A percentile compares a stretch with the other conserved stretches of the same genome.
Evolutionary conservation across 2,888 invertebrate genomes (phyloP).

Genomic region (Tridacna crocea): DNA sequence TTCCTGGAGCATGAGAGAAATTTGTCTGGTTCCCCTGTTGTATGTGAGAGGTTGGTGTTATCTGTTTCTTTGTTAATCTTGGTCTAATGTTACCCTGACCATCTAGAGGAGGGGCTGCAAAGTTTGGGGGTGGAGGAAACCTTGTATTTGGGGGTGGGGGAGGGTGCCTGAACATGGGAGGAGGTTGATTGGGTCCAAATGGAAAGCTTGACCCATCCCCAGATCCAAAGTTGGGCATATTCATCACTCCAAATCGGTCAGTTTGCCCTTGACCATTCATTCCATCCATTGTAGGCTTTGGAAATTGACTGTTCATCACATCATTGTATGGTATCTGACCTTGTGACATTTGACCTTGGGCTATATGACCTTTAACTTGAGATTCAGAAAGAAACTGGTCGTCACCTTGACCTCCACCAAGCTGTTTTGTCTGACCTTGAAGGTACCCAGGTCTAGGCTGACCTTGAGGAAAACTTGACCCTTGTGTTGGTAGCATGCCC

Average conservation of each 20-base stretch:
- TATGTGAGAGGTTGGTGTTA: background rate
- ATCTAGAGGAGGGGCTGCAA: slow-evolving; percentile 43
- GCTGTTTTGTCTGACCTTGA: slow-evolving; percentile 32
- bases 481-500: slow-evolving; percentile 37
- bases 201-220: slow-evolving; percentile 37
- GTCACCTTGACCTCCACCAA: slow-evolving; percentile 25
- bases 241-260: slow-evolving; percentile 33
- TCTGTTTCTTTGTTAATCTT: background rate
- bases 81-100: slow-evolving; percentile 11
- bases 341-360: slow-evolving; percentile 31
- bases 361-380: slow-evolving; percentile 28
- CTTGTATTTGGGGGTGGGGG: slow-evolving; percentile 59
- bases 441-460: slow-evolving; percentile 38
- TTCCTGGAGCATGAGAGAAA: slow-evolving; percentile 65
- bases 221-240: slow-evolving; percentile 33
- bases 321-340: slow-evolving; percentile 34
- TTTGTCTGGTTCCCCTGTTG: slow-evolving; percentile 36
- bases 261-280: slow-evolving; percentile 25
- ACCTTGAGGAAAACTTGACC: slow-evolving; percentile 38
- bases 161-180: slow-evolving; percentile 56
- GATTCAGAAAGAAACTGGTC: slow-evolving; percentile 18
- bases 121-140: slow-evolving; percentile 55
- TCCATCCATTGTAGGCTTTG: slow-evolving; percentile 14
- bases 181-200: slow-evolving; percentile 39
- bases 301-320: slow-evolving; percentile 26